These are phyloP conservation scores for Mormyrops boulengeri DNA, from an alignment of 2,797 vertebrate genomes.

Conservation along the genomic window DNA sequence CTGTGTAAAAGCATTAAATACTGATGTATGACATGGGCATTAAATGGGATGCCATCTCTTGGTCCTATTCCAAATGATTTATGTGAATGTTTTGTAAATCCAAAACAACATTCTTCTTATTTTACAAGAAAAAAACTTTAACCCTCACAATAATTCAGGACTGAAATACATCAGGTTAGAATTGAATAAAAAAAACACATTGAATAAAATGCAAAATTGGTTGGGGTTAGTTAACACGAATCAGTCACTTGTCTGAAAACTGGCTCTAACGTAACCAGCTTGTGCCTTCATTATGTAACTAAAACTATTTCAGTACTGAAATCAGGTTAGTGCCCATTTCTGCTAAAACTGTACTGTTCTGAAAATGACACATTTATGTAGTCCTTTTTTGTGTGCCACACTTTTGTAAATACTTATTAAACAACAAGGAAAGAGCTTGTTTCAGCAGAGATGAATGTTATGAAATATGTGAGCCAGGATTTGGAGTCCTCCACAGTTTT, in stretches of 20 bases:
- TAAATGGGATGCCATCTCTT: neutral
- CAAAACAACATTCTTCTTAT: neutral
- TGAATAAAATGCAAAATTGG: constrained; percentile 46
- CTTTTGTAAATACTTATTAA: constrained; percentile 48
- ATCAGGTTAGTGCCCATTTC: constrained; percentile 69
- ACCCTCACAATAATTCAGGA: constrained; percentile 50
- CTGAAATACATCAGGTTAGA: constrained; percentile 40
- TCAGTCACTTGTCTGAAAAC: constrained; percentile 55
- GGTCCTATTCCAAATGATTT: neutral
- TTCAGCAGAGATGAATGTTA: constrained; percentile 31
- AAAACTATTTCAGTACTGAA: constrained; percentile 65
- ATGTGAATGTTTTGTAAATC: constrained; percentile 1
- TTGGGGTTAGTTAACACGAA: constrained; percentile 54
- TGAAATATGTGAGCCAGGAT: neutral
- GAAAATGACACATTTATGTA: constrained; percentile 50
- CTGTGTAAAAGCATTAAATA: constrained; percentile 15
- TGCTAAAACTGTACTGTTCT: constrained; percentile 65
- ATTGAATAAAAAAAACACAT: constrained; percentile 45
- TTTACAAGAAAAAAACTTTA: neutral
- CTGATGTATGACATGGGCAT: neutral
- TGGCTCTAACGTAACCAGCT: constrained; percentile 74
- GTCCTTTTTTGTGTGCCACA: constrained; percentile 44
- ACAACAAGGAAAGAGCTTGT: constrained; percentile 35
- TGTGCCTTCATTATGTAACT: constrained; percentile 84
- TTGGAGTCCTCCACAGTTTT: neutral